These are phyloP conservation scores for Falcaria lacertinaria DNA, from an alignment of 2,888 invertebrate species.

Conservation along the genomic window DNA sequence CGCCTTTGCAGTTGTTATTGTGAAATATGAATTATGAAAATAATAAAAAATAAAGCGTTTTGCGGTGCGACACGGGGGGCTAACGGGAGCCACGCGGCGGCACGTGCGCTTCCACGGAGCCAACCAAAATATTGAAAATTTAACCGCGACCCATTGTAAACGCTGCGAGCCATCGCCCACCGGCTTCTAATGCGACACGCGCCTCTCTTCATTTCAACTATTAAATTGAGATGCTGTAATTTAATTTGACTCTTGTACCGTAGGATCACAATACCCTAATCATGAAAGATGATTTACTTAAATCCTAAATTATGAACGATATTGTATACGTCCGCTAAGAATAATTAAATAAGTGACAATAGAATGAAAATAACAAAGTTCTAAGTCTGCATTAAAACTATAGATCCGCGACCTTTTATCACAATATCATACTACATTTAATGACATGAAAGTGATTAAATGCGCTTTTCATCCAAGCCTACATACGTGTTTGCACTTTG, in stretches of 20 bases:
- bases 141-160: constrained; percentile 53
- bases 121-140: constrained; percentile 77
- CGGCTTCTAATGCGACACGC: constrained; percentile 62
- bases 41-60: constrained; percentile 74
- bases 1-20: constrained; percentile 77
- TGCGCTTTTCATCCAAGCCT: no score
- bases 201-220: constrained; percentile 63
- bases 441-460: no score
- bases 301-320: no score
- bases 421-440: no score
- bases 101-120: constrained; percentile 52
- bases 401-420: no score
- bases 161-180: constrained; percentile 26
- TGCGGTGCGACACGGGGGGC: constrained; percentile 54
- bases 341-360: no score
- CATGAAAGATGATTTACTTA: no score
- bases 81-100: constrained; percentile 69
- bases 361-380: no score
- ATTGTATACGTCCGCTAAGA: no score
- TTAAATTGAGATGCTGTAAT: constrained; percentile 54
- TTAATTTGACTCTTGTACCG: constrained; percentile 32
- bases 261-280: not conserved
- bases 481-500: no score
- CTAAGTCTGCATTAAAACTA: no score
- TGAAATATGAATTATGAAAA: constrained; percentile 79